Percentiles rank a stretch among this genome's conserved stretches.
These are phyloP conservation scores for Erethizon dorsatum DNA, from an alignment of 2,797 vertebrate genomes.

Conservation along the genomic window DNA sequence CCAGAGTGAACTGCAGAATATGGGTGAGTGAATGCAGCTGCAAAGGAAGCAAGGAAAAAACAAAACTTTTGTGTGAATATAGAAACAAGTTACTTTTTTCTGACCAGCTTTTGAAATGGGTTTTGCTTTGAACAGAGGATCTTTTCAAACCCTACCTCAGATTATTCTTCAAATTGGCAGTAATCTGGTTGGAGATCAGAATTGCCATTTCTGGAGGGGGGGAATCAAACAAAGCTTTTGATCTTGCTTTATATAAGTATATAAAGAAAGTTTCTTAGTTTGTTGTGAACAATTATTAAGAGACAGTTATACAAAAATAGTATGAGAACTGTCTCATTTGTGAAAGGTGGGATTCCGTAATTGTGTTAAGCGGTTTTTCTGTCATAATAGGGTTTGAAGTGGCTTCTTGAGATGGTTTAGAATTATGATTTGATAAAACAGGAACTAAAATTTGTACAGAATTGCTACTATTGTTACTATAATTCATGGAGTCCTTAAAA, in stretches of 20 bases:
- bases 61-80: neutral
- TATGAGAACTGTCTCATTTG: neutral
- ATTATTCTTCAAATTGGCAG: conserved; percentile 44
- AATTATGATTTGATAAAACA: conserved; percentile 6
- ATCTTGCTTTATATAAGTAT: conserved; percentile 11
- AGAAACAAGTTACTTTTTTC: neutral
- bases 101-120: neutral
- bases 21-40: neutral
- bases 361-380: conserved; percentile 50
- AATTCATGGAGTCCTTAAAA: neutral
- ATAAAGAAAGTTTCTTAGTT: conserved; percentile 39
- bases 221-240: neutral
- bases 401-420: neutral
- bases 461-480: neutral
- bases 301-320: neutral
- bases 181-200: conserved; percentile 58
- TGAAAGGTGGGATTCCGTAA: conserved; percentile 7
- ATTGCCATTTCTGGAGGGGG: neutral
- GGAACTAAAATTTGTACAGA: neutral
- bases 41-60: conserved; percentile 16
- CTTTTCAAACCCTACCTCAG: conserved; percentile 20
- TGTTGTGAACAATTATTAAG: conserved; percentile 29
- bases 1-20: neutral
- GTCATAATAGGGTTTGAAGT: neutral
- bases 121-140: conserved; percentile 32